phyloP scores from a whole-genome alignment of 1,140 invertebrate genomes.

The Propsilocerus akamusi region DNA sequence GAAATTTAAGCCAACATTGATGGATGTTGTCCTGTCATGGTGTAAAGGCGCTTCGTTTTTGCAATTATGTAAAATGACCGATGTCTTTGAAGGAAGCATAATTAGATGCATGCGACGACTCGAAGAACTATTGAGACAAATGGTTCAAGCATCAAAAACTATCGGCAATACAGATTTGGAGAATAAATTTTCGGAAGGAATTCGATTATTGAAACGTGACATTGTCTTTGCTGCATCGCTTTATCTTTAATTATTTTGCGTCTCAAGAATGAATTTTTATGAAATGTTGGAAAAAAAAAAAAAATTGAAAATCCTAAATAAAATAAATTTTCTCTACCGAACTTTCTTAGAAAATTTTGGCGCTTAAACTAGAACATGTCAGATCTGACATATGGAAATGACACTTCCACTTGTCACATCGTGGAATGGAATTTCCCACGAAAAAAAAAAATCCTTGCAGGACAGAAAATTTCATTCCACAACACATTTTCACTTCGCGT shows the following conservation, averaged over 20 bases:
- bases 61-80: constrained; percentile 91
- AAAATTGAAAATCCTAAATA: neutral
- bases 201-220: constrained; percentile 86
- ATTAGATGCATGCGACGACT: constrained; percentile 92
- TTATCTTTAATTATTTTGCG: constrained; percentile 54
- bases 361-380: neutral
- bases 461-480: neutral
- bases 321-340: neutral
- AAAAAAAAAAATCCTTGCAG: neutral
- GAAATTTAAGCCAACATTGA: constrained; percentile 83
- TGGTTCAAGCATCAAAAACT: constrained; percentile 90
- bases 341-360: neutral
- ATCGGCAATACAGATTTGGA: constrained; percentile 94
- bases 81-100: constrained; percentile 98
- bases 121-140: constrained; percentile 88
- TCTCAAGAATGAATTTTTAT: neutral
- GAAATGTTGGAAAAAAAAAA: neutral
- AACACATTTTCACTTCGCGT: too few relatives aligned
- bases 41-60: constrained; percentile 84
- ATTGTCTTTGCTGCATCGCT: constrained; percentile 98
- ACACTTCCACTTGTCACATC: too few relatives aligned
- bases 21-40: constrained; percentile 97
- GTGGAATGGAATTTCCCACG: neutral
- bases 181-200: constrained; percentile 88
- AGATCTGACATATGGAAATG: too few relatives aligned